Evolutionary conservation across 2,888 invertebrate genomes (phyloP), one percentile per base, ranked within the genome.

Genomic region (Pyrrhosoma nymphula): DNA sequence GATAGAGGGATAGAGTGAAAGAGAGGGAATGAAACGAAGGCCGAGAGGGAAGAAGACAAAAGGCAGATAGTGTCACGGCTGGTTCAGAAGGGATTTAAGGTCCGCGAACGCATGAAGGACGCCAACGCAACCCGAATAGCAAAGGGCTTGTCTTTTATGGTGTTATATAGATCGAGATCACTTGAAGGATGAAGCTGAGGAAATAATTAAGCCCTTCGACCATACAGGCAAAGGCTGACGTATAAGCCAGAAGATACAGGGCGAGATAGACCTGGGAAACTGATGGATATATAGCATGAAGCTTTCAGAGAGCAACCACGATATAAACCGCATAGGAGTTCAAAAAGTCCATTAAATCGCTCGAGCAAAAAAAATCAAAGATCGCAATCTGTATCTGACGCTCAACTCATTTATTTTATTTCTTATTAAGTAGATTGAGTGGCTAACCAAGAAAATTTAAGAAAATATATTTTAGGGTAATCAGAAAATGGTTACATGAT

Each of bases 201-300:
- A 75, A 93, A 75, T 93, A 93, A 93, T 93, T 93, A 93, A 93
- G 47, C 69, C 93, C 69, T 91, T 93, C 93, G 69, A 93, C 60
- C 91, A 63, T 91, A 63, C 91, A 91, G 47, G 93, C 93, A 93
- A 75, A 93, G 69, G 93, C 93, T 47, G 47, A 75, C 93, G 47
- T 93, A 26, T 93, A 20, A 82, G 93, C 69, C 93, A 75, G 75
- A 18, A 93, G 93, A 93, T 93, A 75, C 69, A 47, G 69, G n/a
- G 12, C 82, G 93, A 69, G 93, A 69, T 69, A 93, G 93, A 69
- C 69, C 75, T 93, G 47, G 69, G 69, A 20, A 69, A 69, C n/a
- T 93, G 93, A 63, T 93, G 93, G 39, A 47, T 82, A 35, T 35
- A 35, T 35, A n/a, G 35, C 82, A 35, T 60, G 23, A 75, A 75